Evolutionary conservation across 2,113 vertebrate genomes (phyloP), one percentile per base, ranked within the genome.

Genomic region (Pelobates fuscus): DNA sequence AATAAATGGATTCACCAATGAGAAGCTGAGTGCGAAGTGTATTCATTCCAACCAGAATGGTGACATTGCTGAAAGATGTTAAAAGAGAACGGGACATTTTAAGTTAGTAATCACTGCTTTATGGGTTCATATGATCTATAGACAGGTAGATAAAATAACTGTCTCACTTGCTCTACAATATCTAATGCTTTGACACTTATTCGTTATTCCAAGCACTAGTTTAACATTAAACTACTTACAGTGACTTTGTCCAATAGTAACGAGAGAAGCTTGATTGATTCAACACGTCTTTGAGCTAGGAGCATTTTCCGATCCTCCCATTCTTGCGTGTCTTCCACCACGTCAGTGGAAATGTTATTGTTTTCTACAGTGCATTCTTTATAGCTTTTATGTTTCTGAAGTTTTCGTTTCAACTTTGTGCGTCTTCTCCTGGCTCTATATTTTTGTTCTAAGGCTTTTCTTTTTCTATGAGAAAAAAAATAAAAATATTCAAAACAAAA

Each of bases 231-330:
- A 27, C 70, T 72, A 84, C 88, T 89, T 91, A 90, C 90, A 85
- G 87, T 82, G 80, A 91, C 87, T 82, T 81, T 87, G 78, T 81
- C 90, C 82, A 93, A 85, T 76, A 93, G 89, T 29, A 85, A 82
- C 27, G 80, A 82, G 29, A 94, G 86, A 80, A 94, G 87, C 67
- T 84, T 82, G 70, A 90, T 77, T 74, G 89, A 89, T 62, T 93
- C 88, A 69, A 85, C 86, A 74, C 81, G 80, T 83, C 90, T 91
- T 86, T 86, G 88, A 79, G 84, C 86, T 82, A 93, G 81, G 55
- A 91, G 80, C 24, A 84, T 82, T 82, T 90, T 92, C 81, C 89
- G 88, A 64, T 90, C 88, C 80, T 90, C 86, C 88, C 88, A 89
- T 68, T 90, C 85, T 77, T 83, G 82, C 6, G 84, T 85, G 81